Percentiles rank a stretch among this genome's conserved stretches.
phyloP scores from a whole-genome alignment of 2,113 vertebrate species.

The Siniperca chuatsi region DNA sequence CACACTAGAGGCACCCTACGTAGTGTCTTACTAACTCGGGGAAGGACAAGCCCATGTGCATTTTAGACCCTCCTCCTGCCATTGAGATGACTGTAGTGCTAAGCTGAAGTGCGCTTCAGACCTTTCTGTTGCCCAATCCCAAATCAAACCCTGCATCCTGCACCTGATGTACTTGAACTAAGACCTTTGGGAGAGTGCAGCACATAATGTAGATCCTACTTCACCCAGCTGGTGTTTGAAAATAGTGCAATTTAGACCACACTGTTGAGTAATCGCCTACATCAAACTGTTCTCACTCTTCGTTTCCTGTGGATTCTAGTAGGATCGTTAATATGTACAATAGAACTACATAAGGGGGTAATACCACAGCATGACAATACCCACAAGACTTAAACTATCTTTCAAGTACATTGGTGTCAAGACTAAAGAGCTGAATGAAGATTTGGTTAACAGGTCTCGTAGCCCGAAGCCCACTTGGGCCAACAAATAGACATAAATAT shows the following conservation, averaged over 20 bases:
- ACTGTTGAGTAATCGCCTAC: background rate
- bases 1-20: conserved; percentile 65
- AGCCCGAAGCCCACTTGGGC: conserved; percentile 60
- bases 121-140: conserved; percentile 9
- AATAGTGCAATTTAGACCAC: conserved; percentile 65
- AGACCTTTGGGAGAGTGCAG: conserved; percentile 41
- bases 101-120: conserved; percentile 56
- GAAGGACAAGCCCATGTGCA: conserved; percentile 52
- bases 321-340: conserved; percentile 43
- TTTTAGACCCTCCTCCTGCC: conserved; percentile 41
- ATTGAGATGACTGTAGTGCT: conserved; percentile 76
- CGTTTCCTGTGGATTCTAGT: conserved; percentile 10
- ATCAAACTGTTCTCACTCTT: conserved; percentile 13
- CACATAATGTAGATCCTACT: conserved; percentile 40
- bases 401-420: conserved; percentile 44
- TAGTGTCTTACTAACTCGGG: conserved; percentile 57
- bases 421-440: conserved; percentile 25
- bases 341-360: conserved; percentile 22
- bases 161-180: conserved; percentile 54
- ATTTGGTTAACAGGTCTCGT: conserved; percentile 42
- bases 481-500: conserved; percentile 72
- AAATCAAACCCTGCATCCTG: conserved; percentile 17
- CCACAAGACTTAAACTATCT: conserved; percentile 32
- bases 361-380: conserved; percentile 35
- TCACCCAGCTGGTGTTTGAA: conserved; percentile 58